Base-by-base conservation (phyloP, 2,113 vertebrate genomes). In the Oncorhynchus gorbuscha region DNA sequence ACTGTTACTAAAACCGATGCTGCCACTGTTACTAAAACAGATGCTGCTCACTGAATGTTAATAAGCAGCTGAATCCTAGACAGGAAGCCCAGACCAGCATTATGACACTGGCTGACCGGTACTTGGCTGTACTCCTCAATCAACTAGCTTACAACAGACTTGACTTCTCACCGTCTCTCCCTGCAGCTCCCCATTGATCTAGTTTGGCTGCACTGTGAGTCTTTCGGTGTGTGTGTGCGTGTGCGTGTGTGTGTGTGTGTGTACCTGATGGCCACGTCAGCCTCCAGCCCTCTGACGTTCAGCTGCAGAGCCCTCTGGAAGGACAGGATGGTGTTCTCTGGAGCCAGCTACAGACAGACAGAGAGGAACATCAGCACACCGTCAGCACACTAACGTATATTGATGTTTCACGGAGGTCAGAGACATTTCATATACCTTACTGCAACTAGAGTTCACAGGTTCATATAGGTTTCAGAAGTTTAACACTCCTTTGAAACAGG, bases 251-350 rank as follows among this genome's bases (percentile, higher is more conserved):
- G n/a, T n/a, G 70, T 39, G 62, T 45, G 22, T 67, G 32, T 68
- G 48, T 88, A 97, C 98, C 98, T 99, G 88, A 99, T 88, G 0
- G 93, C 81, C 0, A 99, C 94, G 1, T 99, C 97, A 73, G 93
- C 91, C 84, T 99, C 94, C 30, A 98, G 86, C n/a, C 97, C 98
- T 0, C 91, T 94, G 12, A 94, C 90, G 71, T 95, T 95, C 92
- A 96, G 94, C 75, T 97, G 95, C 28, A 97, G 86, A 1, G 98
- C 97, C 85, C 95, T 95, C 87, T 94, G 95, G 89, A 99, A 99
- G 58, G 98, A 97, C 93, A 97, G 95, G 80, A 98, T 79, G 0
- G 97, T 99, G 91, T 99, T 97, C 81, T 99, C 98, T 76, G 98
- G 98, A 75, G 98, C 97, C 79, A 99, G 71, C 98, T 99, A 79